Conservation (phyloP, 2,113 vertebrate species). For the Rhadina sibilatrix region DNA sequence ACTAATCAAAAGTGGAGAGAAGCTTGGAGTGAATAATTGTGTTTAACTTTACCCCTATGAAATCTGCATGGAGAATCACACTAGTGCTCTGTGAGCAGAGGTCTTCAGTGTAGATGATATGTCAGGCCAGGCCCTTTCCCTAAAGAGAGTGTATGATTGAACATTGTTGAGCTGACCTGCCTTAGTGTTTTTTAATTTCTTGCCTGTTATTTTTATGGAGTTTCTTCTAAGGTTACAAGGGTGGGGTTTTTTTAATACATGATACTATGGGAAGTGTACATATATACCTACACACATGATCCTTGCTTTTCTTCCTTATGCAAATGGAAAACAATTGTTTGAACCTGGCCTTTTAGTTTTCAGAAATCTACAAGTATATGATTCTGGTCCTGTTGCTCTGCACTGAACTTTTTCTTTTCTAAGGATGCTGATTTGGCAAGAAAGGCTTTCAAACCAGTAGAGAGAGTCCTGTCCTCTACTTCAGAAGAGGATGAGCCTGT, state of each 20-base stretch:
- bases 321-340: neutral
- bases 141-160: neutral
- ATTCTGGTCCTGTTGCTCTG: neutral
- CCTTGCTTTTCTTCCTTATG: neutral
- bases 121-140: neutral
- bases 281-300: neutral
- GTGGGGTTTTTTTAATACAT: neutral
- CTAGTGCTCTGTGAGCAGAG: neutral
- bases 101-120: neutral
- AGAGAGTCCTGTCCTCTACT: constrained; percentile 86
- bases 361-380: neutral
- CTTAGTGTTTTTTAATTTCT: neutral
- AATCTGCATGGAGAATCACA: neutral
- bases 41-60: neutral
- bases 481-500: constrained; percentile 90
- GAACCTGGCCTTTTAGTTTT: neutral
- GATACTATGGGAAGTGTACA: neutral
- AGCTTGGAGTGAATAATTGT: neutral
- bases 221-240: neutral
- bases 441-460: constrained; percentile 79
- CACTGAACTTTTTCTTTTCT: constrained; percentile 5
- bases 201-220: neutral
- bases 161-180: neutral
- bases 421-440: constrained; percentile 83
- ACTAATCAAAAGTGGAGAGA: neutral